Conservation (phyloP, 37 sponge, comb jelly and placozoan genomes). For the Ianthella basta region DNA sequence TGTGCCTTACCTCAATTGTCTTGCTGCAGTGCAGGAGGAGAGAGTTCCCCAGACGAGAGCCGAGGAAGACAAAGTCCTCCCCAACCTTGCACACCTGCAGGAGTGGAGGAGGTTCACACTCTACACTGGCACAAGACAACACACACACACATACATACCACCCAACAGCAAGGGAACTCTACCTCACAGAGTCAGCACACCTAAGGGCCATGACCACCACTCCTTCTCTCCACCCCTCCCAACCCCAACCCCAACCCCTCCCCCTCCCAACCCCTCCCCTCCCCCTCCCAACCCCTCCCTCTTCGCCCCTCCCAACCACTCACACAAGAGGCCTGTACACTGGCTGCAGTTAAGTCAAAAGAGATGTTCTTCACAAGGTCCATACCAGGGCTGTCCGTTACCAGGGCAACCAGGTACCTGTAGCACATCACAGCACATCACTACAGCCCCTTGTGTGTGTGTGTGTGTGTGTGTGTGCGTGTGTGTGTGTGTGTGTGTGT, state of each 20-base stretch:
- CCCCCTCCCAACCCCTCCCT: neutral
- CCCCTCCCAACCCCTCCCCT: no score
- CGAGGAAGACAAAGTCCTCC: conserved; percentile 80
- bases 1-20: neutral
- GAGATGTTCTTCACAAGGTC: conserved; percentile 73
- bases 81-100: conserved; percentile 73
- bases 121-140: neutral
- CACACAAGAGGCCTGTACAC: conserved; percentile 88
- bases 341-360: conserved; percentile 85
- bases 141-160: no score
- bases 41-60: conserved; percentile 96
- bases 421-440: neutral
- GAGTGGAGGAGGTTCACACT: neutral
- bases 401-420: conserved; percentile 75
- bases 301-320: conserved; percentile 15
- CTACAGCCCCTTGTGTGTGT: no score
- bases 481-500: neutral
- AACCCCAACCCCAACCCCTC: no score
- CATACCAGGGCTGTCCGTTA: conserved; percentile 83
- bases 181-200: no score
- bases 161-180: neutral
- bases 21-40: conserved; percentile 78
- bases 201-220: no score
- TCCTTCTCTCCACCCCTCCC: no score
- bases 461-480: no score